Base-by-base conservation (phyloP, 1,140 invertebrate genomes). In the Agrypnia vestita region DNA sequence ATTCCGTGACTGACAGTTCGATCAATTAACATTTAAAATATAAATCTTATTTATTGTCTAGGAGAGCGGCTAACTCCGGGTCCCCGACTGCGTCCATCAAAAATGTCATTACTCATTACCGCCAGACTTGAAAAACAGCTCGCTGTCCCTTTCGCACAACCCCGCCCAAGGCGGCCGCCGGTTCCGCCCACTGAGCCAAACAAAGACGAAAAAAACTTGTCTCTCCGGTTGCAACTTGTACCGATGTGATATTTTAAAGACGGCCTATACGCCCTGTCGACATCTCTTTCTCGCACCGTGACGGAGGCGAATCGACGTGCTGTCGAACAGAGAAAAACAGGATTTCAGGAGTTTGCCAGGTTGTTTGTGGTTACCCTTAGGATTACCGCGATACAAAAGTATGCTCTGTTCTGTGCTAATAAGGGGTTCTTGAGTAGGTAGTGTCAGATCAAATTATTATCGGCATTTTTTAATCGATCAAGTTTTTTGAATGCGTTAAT, bases 121-220 rank as follows among this genome's bases (percentile, higher is more conserved):
- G 56, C 56, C 56, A 51, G 64, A n/a, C 17, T 46, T 77, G 59
- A 53, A 47, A 64, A 47, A 77, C 61, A 8, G 13, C 47, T 49
- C n/a, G 10, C 76, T 67, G 49, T 78, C 76, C 17, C 76, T 35
- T 67, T 78, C 76, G 46, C 13, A 72, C 76, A 78, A 78, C 76
- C 44, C 76, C 76, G 76, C 76, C 76, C 76, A 71, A 78, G 76
- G 76, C 64, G 44, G 25, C 19, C 76, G 17, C 64, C 64, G 64
- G 76, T 71, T 76, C 76, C 76, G 76, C 76, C 76, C 64, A 55
- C 76, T 59, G 64, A 62, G 64, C 35, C 56, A 69, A 78, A 78
- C 76, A 71, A 78, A 78, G 76, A 78, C 76, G 64, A 78, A 76
- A 76, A 78, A 69, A 72, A 69, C 76, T 17, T 71, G 49, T 78